Evolutionary conservation across 2,888 invertebrate genomes (phyloP).

Genomic region (Nudaria mundana): DNA sequence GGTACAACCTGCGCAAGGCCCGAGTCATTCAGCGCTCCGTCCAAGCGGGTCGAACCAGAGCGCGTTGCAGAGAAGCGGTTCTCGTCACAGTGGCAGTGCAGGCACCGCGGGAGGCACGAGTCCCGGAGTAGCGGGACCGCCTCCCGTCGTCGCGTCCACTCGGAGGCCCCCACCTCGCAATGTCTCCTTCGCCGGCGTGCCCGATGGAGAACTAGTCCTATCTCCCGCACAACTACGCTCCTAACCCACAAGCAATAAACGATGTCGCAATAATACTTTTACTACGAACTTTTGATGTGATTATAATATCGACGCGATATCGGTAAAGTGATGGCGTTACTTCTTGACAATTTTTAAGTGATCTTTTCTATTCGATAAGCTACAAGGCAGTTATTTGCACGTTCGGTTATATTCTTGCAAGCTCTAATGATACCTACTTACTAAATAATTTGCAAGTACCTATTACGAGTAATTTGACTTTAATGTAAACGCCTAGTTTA

Average conservation of each 20-base stretch:
- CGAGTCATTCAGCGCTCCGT: conserved; percentile 27
- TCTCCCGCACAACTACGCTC: conserved; percentile 84
- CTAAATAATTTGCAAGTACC: conserved; percentile 53
- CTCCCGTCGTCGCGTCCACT: conserved; percentile 30
- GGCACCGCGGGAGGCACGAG: conserved; percentile 23
- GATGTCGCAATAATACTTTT: conserved; percentile 50
- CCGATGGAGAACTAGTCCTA: conserved; percentile 82
- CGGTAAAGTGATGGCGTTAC: conserved; percentile 56
- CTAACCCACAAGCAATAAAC: conserved; percentile 71
- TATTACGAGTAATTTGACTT: conserved; percentile 29
- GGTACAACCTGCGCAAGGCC: conserved; percentile 37
- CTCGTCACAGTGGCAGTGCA: conserved; percentile 17
- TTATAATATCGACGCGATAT: conserved; percentile 47
- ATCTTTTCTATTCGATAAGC: conserved; percentile 52
- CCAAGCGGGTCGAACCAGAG: conserved; percentile 39
- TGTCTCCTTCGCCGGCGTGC: conserved; percentile 75
- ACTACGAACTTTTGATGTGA: conserved; percentile 49
- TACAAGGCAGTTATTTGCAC: conserved; percentile 66
- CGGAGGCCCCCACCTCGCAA: conserved; percentile 66
- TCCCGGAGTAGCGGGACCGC: conserved; percentile 37
- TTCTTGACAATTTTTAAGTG: conserved; percentile 50
- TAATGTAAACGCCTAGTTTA: conserved; percentile 28
- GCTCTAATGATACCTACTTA: conserved; percentile 51
- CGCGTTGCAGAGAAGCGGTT: conserved; percentile 39
- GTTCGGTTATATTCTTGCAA: conserved; percentile 66